Evolutionary conservation across 2,113 vertebrate genomes (phyloP), one percentile per base, ranked within the genome.

Genomic region (Ardeotis arabs): DNA sequence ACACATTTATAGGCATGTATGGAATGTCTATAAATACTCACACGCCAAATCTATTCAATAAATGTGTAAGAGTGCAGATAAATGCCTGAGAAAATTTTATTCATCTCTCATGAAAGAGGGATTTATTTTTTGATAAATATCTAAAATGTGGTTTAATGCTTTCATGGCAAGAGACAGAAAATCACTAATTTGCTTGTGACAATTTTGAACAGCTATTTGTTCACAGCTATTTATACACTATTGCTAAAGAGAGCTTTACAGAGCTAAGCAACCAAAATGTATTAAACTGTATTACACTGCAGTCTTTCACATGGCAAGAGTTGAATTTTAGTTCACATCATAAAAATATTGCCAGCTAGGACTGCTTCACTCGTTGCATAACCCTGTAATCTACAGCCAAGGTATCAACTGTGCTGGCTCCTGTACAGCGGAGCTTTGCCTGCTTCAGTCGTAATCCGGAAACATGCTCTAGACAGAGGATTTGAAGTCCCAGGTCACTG

Each of bases 381-480:
- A 97, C 80, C 45, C 67, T 64, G 44, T 96, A 96, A 97, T 96
- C 96, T 93, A 63, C 63, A 87, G 87, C 66, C 81, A 82, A 95
- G 87, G 60, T 62, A 70, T 64, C 47, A 16, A 58, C 78, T 22
- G 20, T 33, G 70, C 72, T 75, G 90, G 78, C 68, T 95, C 91
- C 86, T 80, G 60, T 56, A 73, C 90, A 63, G 53, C 18, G 58
- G 60, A 95, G 93, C 75, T 97, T 95, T 96, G 84, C 82, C 84
- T 91, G 83, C 91, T 89, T 90, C 95, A 94, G 68, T 20, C 13
- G 2, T 97, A 97, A 97, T 96, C 96, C 75, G 75, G 95, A 97
- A 96, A 82, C 84, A 82, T 1, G 17, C 45, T 44, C 14, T 15
- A 70, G 92, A 70, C 17, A 2, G 74, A 50, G 95, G 93, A 97